phyloP scores from a whole-genome alignment of 2,888 invertebrate species.

The Hemaris fuciformis region DNA sequence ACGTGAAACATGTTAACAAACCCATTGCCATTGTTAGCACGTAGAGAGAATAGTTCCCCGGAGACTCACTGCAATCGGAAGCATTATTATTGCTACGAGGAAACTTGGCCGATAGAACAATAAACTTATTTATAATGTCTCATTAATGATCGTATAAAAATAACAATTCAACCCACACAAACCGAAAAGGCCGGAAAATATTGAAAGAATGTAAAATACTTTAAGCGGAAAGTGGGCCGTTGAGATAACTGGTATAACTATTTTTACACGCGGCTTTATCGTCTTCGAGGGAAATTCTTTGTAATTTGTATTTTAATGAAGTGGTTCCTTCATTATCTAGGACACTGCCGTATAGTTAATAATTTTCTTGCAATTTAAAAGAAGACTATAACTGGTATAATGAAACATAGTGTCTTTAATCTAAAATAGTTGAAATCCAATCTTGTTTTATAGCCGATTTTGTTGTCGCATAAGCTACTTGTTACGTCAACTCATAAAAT shows the following conservation, averaged over 20 bases:
- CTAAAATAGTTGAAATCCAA: neutral
- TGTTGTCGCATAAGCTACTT: neutral
- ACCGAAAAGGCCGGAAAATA: neutral
- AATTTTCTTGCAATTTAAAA: neutral
- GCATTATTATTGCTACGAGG: neutral
- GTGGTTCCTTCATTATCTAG: neutral
- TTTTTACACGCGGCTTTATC: neutral
- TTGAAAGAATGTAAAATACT: neutral
- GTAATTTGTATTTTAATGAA: neutral
- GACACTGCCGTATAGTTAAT: neutral
- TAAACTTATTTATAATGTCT: neutral
- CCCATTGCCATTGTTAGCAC: neutral
- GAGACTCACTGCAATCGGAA: constrained; percentile 2
- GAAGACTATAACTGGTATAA: neutral
- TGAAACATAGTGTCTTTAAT: neutral
- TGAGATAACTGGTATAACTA: constrained; percentile 6
- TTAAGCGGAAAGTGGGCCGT: neutral
- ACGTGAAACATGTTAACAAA: neutral
- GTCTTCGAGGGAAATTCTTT: neutral
- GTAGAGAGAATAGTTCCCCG: constrained; percentile 1
- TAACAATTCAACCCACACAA: neutral
- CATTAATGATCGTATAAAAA: constrained; percentile 2
- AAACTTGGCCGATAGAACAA: neutral
- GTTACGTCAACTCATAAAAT: neutral
- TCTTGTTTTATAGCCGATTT: neutral